A percentile compares a stretch with the other conserved stretches of the same genome.
These are phyloP conservation scores for Oryzias curvinotus DNA, from an alignment of 2,113 vertebrate species.

Conservation along the genomic window DNA sequence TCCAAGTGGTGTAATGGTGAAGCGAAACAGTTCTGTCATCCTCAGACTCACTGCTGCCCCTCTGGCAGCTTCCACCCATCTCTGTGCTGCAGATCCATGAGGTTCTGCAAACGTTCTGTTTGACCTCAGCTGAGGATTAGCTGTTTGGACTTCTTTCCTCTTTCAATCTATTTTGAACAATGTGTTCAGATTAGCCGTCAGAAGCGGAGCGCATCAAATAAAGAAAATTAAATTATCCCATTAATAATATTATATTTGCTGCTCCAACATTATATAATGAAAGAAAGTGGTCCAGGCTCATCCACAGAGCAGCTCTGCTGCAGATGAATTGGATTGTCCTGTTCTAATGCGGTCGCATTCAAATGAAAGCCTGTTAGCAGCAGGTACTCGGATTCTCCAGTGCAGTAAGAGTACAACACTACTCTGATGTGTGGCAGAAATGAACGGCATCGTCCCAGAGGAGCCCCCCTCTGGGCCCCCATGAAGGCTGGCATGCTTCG, in stretches of 20 bases:
- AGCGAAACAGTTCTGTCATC: too few species aligned
- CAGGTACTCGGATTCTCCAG: neutral
- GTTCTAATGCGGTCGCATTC: slow-evolving; percentile 49
- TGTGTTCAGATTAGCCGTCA: slow-evolving; percentile 74
- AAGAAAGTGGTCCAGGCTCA: slow-evolving; percentile 56
- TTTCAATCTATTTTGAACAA: slow-evolving; percentile 73
- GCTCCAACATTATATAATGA: slow-evolving; percentile 71
- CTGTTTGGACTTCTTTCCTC: slow-evolving; percentile 58
- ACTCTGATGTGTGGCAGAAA: too few species aligned
- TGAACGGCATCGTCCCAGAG: too few species aligned
- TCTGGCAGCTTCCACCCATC: too few species aligned
- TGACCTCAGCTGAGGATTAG: slow-evolving; percentile 40
- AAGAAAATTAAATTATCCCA: slow-evolving; percentile 79
- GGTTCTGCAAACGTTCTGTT: neutral
- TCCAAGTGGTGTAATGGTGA: too few species aligned
- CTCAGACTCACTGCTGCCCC: too few species aligned
- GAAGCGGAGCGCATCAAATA: slow-evolving; percentile 72
- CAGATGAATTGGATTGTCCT: slow-evolving; percentile 65
- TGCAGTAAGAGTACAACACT: neutral
- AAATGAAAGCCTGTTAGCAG: slow-evolving; percentile 37
- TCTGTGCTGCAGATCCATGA: too few species aligned
- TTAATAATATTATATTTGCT: slow-evolving; percentile 75
- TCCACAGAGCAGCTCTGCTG: slow-evolving; percentile 56
- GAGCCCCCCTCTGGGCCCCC: neutral
- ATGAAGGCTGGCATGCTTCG: neutral